phyloP scores from a whole-genome alignment of 2,888 invertebrate genomes.

The Leistus spinibarbis region DNA sequence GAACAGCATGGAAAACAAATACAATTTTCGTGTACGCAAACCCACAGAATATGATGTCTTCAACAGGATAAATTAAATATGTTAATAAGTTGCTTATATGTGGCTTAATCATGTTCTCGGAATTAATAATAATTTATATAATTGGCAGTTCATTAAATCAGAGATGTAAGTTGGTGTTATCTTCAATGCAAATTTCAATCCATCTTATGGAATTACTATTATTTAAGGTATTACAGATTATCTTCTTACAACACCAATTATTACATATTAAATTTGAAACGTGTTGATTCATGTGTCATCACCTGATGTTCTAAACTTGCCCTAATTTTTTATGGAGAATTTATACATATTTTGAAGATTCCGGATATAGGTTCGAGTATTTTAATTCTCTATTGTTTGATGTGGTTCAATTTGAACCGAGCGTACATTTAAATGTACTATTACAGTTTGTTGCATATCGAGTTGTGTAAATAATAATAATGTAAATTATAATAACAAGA shows the following conservation, averaged over 20 bases:
- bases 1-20: too few relatives aligned
- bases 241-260: background rate
- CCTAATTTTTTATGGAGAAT: too few relatives aligned
- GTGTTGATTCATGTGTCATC: background rate
- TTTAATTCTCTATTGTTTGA: too few relatives aligned
- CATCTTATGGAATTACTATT: background rate
- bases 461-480: too few relatives aligned
- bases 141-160: background rate
- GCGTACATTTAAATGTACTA: too few relatives aligned
- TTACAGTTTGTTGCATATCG: too few relatives aligned
- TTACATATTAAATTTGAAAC: background rate
- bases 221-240: background rate
- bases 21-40: too few relatives aligned
- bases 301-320: too few relatives aligned
- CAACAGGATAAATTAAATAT: background rate
- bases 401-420: too few relatives aligned
- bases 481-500: too few relatives aligned
- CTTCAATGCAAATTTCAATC: background rate
- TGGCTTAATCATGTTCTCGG: background rate
- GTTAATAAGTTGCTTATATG: background rate
- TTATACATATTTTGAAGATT: too few relatives aligned
- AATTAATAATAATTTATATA: background rate
- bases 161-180: background rate
- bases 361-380: too few relatives aligned
- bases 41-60: background rate